phyloP scores from a whole-genome alignment of 2,888 invertebrate species.

The Teleiodes luculella region DNA sequence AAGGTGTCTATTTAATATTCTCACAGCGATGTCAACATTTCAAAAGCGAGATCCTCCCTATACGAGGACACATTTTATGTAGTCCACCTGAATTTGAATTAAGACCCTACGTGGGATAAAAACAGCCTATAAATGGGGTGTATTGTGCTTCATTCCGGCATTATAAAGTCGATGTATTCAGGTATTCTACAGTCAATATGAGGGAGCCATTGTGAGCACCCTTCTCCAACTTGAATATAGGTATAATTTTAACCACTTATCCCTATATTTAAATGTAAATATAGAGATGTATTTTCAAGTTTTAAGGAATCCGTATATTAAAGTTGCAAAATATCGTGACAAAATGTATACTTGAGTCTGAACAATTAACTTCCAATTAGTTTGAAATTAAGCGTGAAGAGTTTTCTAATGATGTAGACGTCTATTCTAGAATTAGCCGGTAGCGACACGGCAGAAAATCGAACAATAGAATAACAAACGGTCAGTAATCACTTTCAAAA shows the following conservation, averaged over 20 bases:
- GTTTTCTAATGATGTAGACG: conserved; percentile 40
- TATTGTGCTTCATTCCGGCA: conserved; percentile 48
- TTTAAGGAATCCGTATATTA: too few species aligned
- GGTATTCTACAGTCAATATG: conserved; percentile 39
- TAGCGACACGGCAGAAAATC: conserved; percentile 37
- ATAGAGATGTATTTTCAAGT: neutral
- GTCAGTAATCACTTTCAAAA: conserved; percentile 61
- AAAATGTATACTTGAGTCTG: conserved; percentile 40
- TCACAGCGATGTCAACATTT: conserved; percentile 10
- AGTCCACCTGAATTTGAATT: conserved; percentile 50
- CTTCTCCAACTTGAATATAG: conserved; percentile 62
- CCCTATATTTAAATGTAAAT: conserved; percentile 37
- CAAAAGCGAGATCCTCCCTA: conserved; percentile 25
- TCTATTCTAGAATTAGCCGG: conserved; percentile 38
- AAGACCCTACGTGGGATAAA: conserved; percentile 39
- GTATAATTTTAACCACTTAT: conserved; percentile 56
- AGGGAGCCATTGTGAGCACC: conserved; percentile 53
- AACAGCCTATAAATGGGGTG: conserved; percentile 49
- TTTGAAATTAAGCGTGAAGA: conserved; percentile 51
- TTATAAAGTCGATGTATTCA: conserved; percentile 59
- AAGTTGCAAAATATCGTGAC: neutral
- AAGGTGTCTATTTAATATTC: conserved; percentile 11
- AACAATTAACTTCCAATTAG: conserved; percentile 54
- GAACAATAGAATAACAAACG: conserved; percentile 51
- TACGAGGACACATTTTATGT: conserved; percentile 36